Conservation (phyloP, 2,888 invertebrate genomes). For the Eupelmus urozonus region DNA sequence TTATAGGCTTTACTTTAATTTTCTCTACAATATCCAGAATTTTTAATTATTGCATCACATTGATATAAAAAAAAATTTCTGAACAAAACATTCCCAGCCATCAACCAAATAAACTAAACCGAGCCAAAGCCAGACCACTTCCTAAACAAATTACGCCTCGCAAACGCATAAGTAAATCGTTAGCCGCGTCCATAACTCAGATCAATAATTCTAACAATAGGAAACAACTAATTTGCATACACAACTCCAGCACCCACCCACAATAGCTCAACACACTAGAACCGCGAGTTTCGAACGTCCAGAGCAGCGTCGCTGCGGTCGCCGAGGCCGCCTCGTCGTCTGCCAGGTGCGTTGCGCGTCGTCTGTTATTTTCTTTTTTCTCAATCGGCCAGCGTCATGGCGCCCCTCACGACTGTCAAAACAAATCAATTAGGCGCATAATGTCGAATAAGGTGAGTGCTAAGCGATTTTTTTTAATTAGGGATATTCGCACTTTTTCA, state of each 20-base stretch:
- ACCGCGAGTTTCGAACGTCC: not conserved
- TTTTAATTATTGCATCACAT: no score
- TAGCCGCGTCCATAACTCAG: conserved; percentile 8
- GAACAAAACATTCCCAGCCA: no score
- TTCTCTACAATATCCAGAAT: no score
- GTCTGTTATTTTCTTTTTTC: conserved; percentile 19
- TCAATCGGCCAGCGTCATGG: conserved; percentile 61
- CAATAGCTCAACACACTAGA: not conserved
- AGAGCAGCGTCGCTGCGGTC: conserved; percentile 26
- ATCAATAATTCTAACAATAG: conserved; percentile 32
- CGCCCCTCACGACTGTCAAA: conserved; percentile 65
- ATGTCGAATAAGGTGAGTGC: conserved; percentile 67
- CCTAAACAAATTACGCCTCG: not conserved
- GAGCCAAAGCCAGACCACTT: no score
- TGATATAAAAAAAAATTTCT: no score
- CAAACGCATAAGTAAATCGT: not conserved
- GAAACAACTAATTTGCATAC: conserved; percentile 29
- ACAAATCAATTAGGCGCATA: conserved; percentile 63
- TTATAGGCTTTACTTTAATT: no score
- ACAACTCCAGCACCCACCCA: no score
- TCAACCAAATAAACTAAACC: no score
- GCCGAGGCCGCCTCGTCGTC: conserved; percentile 1
- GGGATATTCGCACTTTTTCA: not conserved
- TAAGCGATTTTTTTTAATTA: not conserved
- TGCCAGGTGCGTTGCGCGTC: not conserved